Evolutionary conservation across 1,140 invertebrate species (phyloP), one percentile per base, ranked within the genome.

Genomic region (fruit fly (Drosophila melanogaster)): DNA sequence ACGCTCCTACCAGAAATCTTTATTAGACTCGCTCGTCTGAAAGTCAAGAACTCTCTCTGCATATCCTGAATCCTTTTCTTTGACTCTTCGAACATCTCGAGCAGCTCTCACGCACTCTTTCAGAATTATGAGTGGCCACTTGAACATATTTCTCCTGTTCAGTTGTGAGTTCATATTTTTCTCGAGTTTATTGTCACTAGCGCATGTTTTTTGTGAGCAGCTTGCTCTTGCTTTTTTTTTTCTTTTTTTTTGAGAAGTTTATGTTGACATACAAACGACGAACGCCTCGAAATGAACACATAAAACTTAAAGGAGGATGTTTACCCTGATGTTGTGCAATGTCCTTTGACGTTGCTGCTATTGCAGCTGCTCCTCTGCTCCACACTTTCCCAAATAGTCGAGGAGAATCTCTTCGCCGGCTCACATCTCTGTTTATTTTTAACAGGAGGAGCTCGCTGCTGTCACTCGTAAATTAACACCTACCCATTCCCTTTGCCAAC

Each of bases 381-480:
- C 64, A 83, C 76, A 75, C 78, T 62, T 61, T 72, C 47, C 35
- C 46, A 71, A 80, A 58, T 67, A 67, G 22, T n/a, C 11, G 35
- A 24, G 33, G 0, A 54, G n/a, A 30, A 24, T 40, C 24, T 22
- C 22, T 6, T 14, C 35, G 37, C 59, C 30, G 37, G 15, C 53
- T 43, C 38, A 22, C 40, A 61, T 43, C 44, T 53, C 46, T 50
- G 60, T 67, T 67, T 67, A 81, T 71, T 74, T 75, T 67, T 64
- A 64, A 61, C 22, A 50, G 58, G 53, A 62, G 44, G 24, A 59
- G 40, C 35, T 40, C 43, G 26, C 58, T 35, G 60, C 55, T 62
- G 72, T 43, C 69, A 57, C 49, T 74, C 75, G 87, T 89, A 89
- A 89, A 89, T 89, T 89, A 89, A 84, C 84, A 89, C 84, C 84